Percentiles rank a stretch among this genome's conserved stretches.
Evolutionary conservation across 2,797 vertebrate species (phyloP).

Genomic region (Alca torda): DNA sequence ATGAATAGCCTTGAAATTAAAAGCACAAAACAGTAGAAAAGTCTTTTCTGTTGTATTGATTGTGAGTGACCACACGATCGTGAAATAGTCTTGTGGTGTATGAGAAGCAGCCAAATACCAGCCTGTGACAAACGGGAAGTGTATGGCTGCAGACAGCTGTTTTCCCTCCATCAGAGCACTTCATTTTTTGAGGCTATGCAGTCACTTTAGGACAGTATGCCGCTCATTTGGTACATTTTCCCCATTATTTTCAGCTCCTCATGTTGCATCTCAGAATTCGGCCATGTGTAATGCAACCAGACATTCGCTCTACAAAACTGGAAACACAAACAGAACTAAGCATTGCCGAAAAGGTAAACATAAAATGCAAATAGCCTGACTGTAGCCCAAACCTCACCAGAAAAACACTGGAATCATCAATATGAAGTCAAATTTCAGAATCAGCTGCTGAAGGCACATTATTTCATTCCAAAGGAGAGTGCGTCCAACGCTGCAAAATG

Average conservation of each 20-base stretch:
- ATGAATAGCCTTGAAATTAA: background rate
- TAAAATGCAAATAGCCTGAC: background rate
- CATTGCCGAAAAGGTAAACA: background rate
- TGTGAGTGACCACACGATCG: background rate
- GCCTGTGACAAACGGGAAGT: background rate
- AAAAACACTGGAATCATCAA: background rate
- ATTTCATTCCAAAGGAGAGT: fast-evolving
- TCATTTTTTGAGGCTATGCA: background rate
- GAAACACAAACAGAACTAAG: background rate
- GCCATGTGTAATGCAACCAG: background rate
- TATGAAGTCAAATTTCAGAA: background rate
- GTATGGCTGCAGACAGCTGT: background rate
- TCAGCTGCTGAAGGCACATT: background rate
- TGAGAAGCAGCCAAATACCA: background rate
- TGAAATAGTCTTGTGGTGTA: background rate
- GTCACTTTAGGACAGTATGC: fast-evolving
- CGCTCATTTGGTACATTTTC: background rate
- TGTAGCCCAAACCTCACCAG: background rate
- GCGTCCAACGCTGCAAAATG: background rate
- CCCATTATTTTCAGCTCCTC: background rate
- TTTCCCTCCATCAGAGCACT: background rate
- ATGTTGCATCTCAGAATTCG: background rate
- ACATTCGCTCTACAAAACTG: background rate
- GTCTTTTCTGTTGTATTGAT: background rate
- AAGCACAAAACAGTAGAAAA: background rate